Conservation (phyloP, 1,140 invertebrate genomes). For the Camponotus floridanus region DNA sequence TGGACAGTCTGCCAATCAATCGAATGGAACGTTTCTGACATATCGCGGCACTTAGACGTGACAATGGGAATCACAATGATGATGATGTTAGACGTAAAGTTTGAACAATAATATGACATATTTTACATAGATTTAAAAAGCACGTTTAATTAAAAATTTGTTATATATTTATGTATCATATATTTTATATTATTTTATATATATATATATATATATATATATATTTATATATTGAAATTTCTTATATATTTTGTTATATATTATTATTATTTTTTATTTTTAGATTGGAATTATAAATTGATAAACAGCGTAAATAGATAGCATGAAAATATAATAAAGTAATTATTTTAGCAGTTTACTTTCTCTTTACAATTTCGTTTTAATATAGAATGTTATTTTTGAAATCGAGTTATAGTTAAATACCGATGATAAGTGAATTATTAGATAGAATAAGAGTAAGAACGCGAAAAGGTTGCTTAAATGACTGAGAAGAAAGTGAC, state of each 20-base stretch:
- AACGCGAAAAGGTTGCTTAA: conserved; percentile 29
- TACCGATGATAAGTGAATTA: conserved; percentile 72
- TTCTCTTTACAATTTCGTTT: background rate
- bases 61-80: conserved; percentile 20
- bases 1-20: conserved; percentile 45
- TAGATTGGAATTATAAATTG: background rate
- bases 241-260: background rate
- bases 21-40: conserved; percentile 30
- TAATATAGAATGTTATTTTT: conserved; percentile 14
- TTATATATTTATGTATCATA: background rate
- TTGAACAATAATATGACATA: background rate
- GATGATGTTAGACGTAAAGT: conserved; percentile 22
- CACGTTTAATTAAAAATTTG: background rate
- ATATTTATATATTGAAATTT: background rate
- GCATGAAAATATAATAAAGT: background rate
- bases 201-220: background rate
- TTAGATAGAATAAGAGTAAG: conserved; percentile 36
- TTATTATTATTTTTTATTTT: background rate
- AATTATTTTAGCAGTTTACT: background rate
- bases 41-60: conserved; percentile 41
- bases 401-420: conserved; percentile 64
- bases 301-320: background rate
- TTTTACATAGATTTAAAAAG: conserved; percentile 19
- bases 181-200: too few relatives aligned
- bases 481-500: conserved; percentile 39